phyloP scores from a whole-genome alignment of 2,113 vertebrate genomes.

The Sterrhoptilus dennistouni region DNA sequence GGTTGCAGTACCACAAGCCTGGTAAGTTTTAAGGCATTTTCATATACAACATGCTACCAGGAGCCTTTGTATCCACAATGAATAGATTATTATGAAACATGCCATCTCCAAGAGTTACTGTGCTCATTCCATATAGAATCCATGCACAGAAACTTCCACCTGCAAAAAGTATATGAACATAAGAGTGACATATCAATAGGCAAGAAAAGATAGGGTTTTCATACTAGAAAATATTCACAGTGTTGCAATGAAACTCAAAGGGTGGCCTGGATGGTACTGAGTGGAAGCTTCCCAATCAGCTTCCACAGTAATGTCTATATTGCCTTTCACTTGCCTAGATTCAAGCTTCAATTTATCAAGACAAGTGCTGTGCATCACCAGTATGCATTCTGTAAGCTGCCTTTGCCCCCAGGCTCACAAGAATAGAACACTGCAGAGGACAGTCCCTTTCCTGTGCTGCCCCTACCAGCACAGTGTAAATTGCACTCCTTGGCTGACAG shows the following conservation, averaged over 20 bases:
- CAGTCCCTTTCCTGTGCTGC: neutral
- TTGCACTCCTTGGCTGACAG: too few species aligned
- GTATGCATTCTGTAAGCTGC: neutral
- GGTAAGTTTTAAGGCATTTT: neutral
- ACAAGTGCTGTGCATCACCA: neutral
- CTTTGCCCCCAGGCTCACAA: neutral
- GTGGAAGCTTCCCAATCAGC: neutral
- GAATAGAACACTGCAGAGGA: neutral
- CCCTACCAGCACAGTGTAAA: fast-evolving
- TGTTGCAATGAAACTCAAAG: neutral
- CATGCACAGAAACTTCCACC: neutral
- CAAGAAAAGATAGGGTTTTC: neutral
- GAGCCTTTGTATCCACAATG: neutral
- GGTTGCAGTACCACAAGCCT: neutral
- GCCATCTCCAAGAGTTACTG: neutral
- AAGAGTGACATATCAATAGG: neutral
- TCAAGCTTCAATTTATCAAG: neutral
- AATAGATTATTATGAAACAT: neutral
- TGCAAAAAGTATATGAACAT: neutral
- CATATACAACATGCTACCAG: neutral
- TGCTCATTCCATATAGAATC: neutral
- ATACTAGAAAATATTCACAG: neutral
- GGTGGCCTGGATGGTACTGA: neutral
- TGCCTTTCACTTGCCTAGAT: neutral
- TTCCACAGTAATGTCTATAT: neutral